Percentiles rank a stretch among this genome's conserved stretches.
These are phyloP conservation scores for Craseonycteris thonglongyai DNA, from an alignment of 2,113 vertebrate genomes.

Conservation along the genomic window DNA sequence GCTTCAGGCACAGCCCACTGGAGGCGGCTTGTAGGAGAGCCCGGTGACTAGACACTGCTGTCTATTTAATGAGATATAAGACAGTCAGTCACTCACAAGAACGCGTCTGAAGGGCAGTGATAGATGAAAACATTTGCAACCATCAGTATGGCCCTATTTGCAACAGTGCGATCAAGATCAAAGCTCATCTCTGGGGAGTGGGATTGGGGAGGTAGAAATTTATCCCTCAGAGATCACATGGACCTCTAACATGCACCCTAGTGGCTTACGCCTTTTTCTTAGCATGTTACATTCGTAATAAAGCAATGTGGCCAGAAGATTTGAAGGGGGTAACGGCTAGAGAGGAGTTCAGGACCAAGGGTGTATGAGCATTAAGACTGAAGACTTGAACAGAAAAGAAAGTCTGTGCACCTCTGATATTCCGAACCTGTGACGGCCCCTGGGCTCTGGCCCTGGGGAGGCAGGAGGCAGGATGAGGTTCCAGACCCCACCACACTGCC, in stretches of 20 bases:
- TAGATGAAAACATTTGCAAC: background rate
- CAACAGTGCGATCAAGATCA: too few relatives aligned
- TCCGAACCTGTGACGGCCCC: background rate
- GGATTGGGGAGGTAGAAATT: background rate
- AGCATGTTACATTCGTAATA: background rate
- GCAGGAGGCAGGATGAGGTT: background rate
- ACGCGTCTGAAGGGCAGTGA: background rate
- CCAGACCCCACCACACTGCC: background rate
- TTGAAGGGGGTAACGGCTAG: background rate
- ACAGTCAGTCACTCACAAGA: background rate
- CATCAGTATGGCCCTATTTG: background rate
- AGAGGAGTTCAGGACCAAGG: background rate
- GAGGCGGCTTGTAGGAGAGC: background rate
- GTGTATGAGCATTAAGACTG: background rate
- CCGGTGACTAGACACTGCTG: too few relatives aligned
- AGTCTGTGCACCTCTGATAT: too few relatives aligned
- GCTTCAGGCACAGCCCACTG: background rate
- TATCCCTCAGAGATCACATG: background rate
- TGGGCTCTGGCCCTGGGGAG: background rate
- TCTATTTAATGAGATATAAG: rapidly evolving
- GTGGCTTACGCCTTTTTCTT: background rate
- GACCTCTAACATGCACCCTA: background rate
- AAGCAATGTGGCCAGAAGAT: background rate
- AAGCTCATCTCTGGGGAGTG: background rate
- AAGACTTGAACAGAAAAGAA: background rate